These are phyloP conservation scores for Spinus olivaceus DNA, from an alignment of 2,797 vertebrate genomes.

Conservation along the genomic window DNA sequence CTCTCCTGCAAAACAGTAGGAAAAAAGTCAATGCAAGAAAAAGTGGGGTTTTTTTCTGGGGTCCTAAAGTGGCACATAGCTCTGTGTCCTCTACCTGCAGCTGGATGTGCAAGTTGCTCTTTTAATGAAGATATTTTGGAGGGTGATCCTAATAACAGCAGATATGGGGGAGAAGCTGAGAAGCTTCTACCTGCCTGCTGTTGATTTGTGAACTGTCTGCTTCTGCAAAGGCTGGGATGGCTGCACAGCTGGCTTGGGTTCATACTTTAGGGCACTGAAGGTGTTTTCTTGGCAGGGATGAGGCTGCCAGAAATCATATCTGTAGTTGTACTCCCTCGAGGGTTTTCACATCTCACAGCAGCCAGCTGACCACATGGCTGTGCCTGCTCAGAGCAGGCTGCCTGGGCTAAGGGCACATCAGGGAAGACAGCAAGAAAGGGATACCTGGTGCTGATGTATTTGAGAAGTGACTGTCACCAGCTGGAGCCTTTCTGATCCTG, in stretches of 20 bases:
- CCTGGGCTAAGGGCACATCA: neutral
- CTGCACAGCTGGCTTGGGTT: neutral
- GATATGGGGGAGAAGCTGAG: neutral
- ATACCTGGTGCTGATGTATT: neutral
- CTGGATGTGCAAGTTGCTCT: neutral
- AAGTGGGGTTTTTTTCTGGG: neutral
- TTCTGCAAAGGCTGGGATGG: neutral
- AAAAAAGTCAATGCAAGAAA: neutral
- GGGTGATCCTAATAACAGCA: neutral
- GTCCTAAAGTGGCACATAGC: neutral
- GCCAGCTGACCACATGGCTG: neutral
- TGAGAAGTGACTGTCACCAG: neutral
- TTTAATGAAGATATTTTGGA: neutral
- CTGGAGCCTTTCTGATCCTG: neutral
- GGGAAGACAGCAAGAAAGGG: neutral
- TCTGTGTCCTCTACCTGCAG: neutral
- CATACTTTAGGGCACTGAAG: neutral
- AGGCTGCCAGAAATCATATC: neutral
- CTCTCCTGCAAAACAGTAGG: neutral
- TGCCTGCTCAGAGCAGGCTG: neutral
- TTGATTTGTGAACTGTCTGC: neutral
- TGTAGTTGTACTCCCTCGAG: neutral
- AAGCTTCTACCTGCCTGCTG: neutral
- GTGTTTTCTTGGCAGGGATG: constrained; percentile 1
- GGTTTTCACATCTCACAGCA: neutral